These are phyloP conservation scores for Calidris pugnax DNA, from an alignment of 2,113 vertebrate species.

Conservation along the genomic window DNA sequence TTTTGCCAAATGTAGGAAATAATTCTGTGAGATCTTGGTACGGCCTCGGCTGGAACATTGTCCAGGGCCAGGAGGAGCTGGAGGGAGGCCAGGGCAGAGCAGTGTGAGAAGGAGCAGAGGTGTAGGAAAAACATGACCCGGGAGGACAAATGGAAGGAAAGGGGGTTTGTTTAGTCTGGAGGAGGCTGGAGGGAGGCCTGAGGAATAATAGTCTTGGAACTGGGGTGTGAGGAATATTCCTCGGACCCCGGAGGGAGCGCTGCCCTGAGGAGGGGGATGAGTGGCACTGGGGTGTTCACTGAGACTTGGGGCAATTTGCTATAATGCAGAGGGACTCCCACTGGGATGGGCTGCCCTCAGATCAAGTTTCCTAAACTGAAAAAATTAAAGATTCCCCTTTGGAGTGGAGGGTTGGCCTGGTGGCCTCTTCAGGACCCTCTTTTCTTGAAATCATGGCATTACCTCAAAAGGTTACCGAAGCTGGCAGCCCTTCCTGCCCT, in stretches of 20 bases:
- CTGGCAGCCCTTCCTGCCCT: not conserved
- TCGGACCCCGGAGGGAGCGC: not conserved
- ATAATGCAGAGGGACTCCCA: not conserved
- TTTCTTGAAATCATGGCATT: rapidly evolving
- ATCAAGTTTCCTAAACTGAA: not conserved
- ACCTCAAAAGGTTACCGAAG: not conserved
- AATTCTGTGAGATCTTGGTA: not conserved
- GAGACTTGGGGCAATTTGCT: rapidly evolving
- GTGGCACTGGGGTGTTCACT: rapidly evolving
- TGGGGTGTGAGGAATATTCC: not conserved
- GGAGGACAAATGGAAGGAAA: not conserved
- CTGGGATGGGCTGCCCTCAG: not conserved
- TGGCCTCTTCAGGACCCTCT: not conserved
- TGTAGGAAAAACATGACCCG: constrained; percentile 47
- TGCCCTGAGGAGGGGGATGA: not conserved
- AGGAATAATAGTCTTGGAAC: not conserved
- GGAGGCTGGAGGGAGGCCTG: not conserved
- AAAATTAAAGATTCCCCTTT: not conserved
- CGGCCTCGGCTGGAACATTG: not conserved
- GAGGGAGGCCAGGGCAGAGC: not conserved
- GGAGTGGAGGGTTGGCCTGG: not conserved
- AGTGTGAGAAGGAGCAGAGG: constrained; percentile 21
- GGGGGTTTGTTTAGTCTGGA: not conserved
- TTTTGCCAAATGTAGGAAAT: not conserved
- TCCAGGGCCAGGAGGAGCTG: constrained; percentile 22